Percentiles rank a stretch among this genome's conserved stretches.
These are phyloP conservation scores for Aplochiton taeniatus DNA, from an alignment of 2,797 vertebrate species.

Conservation along the genomic window DNA sequence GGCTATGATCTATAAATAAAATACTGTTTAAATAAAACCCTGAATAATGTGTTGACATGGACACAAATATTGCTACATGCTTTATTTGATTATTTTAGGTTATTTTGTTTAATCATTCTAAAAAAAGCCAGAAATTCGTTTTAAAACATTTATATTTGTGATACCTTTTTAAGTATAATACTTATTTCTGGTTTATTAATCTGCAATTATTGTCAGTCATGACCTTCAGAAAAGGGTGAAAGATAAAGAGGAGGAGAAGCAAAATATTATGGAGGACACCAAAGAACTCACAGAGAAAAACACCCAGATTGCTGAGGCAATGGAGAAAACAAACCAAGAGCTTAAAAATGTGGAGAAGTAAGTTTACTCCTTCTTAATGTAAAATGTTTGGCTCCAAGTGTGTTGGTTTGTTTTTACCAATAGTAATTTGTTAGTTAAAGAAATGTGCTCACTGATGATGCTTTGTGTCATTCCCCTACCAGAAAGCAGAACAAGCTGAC, in stretches of 20 bases:
- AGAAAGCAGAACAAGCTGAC: constrained; percentile 89
- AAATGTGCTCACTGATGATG: not conserved
- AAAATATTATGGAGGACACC: constrained; percentile 85
- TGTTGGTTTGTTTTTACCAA: too few relatives aligned
- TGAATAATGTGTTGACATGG: too few relatives aligned
- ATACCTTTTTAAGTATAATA: not conserved
- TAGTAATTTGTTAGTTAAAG: too few relatives aligned
- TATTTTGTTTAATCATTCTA: too few relatives aligned
- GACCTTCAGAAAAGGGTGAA: constrained; percentile 84
- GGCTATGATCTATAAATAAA: too few relatives aligned
- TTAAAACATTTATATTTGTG: too few relatives aligned
- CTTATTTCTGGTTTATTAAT: not conserved
- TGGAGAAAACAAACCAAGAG: constrained; percentile 85
- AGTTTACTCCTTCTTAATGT: constrained; percentile 22
- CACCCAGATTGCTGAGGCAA: constrained; percentile 80
- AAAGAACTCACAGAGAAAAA: constrained; percentile 88
- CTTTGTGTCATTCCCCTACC: constrained; percentile 45
- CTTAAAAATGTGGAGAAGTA: constrained; percentile 93
- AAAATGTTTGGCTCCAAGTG: not conserved
- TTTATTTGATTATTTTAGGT: too few relatives aligned
- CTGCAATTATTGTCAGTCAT: constrained; percentile 68
- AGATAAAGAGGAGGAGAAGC: constrained; percentile 84
- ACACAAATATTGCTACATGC: too few relatives aligned
- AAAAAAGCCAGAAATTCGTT: too few relatives aligned
- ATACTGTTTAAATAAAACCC: too few relatives aligned